These are phyloP conservation scores for Mastomys natalensis DNA, from an alignment of 2,113 vertebrate genomes.

Conservation along the genomic window DNA sequence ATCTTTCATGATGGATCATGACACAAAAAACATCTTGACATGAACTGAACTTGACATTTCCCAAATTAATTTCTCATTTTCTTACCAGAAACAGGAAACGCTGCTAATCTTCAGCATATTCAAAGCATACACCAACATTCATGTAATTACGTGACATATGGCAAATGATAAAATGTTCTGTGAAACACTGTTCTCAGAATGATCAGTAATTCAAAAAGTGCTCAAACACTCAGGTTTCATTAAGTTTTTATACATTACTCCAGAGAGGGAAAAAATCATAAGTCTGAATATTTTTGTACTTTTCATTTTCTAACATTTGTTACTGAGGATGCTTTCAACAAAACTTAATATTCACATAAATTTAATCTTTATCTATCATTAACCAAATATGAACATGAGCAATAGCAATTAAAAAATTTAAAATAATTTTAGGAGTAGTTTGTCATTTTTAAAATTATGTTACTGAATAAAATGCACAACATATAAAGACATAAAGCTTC, in stretches of 20 bases:
- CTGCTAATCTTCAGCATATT: slow-evolving; percentile 77
- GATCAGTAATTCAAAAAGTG: slow-evolving; percentile 49
- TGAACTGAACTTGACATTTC: slow-evolving; percentile 77
- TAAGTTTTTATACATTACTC: background rate
- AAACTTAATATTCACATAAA: background rate
- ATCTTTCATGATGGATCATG: slow-evolving; percentile 76
- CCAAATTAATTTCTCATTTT: slow-evolving; percentile 82
- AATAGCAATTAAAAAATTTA: background rate
- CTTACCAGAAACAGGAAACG: slow-evolving; percentile 74
- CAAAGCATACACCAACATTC: slow-evolving; percentile 71
- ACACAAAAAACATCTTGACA: slow-evolving; percentile 70
- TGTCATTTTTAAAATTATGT: background rate
- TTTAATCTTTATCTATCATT: background rate
- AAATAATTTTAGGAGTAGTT: background rate
- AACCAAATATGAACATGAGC: background rate
- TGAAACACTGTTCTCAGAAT: slow-evolving; percentile 52
- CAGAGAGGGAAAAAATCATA: background rate
- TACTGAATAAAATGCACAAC: background rate
- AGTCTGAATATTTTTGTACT: background rate
- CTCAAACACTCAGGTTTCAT: background rate
- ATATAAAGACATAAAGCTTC: background rate
- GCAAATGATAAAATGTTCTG: slow-evolving; percentile 59
- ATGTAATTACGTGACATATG: slow-evolving; percentile 66
- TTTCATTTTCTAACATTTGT: background rate
- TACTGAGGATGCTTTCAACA: background rate